Percentiles rank a stretch among this genome's conserved stretches.
phyloP scores from a whole-genome alignment of 2,113 vertebrate species.

The Callorhinus ursinus region DNA sequence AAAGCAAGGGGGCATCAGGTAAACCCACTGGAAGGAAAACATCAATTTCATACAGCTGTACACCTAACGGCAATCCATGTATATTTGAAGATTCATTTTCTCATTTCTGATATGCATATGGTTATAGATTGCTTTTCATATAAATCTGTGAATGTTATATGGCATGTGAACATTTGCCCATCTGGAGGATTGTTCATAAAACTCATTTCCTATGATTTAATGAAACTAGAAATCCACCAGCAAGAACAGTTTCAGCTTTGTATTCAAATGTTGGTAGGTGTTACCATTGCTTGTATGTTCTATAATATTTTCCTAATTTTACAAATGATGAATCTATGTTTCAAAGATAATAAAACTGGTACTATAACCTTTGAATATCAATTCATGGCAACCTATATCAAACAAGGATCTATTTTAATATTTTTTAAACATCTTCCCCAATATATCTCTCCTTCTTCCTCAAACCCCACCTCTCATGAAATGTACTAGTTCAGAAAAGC shows the following conservation, averaged over 20 bases:
- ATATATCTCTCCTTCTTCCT: background rate
- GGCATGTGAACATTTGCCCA: slow-evolving; percentile 85
- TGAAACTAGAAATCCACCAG: slow-evolving; percentile 67
- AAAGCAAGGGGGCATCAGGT: slow-evolving; percentile 71
- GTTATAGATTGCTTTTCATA: slow-evolving; percentile 84
- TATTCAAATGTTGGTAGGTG: slow-evolving; percentile 60
- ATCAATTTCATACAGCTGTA: slow-evolving; percentile 77
- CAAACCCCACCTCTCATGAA: slow-evolving; percentile 35
- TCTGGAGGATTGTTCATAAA: slow-evolving; percentile 86
- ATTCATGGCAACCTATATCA: slow-evolving; percentile 49
- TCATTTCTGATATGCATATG: slow-evolving; percentile 81
- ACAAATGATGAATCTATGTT: slow-evolving; percentile 76
- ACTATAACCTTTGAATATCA: slow-evolving; percentile 5
- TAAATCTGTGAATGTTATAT: slow-evolving; percentile 85
- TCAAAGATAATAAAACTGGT: slow-evolving; percentile 75
- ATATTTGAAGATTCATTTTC: slow-evolving; percentile 79
- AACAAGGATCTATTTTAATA: slow-evolving; percentile 48
- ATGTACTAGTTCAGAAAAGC: slow-evolving; percentile 54
- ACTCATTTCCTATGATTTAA: slow-evolving; percentile 86
- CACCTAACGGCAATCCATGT: slow-evolving; percentile 68
- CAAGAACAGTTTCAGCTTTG: slow-evolving; percentile 76
- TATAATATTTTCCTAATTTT: slow-evolving; percentile 78
- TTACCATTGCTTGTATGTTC: slow-evolving; percentile 62
- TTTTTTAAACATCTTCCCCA: slow-evolving; percentile 31
- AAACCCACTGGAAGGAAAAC: slow-evolving; percentile 56